Evolutionary conservation across 2,113 vertebrate genomes (phyloP).

Genomic region (Trochalopteron elliotii): DNA sequence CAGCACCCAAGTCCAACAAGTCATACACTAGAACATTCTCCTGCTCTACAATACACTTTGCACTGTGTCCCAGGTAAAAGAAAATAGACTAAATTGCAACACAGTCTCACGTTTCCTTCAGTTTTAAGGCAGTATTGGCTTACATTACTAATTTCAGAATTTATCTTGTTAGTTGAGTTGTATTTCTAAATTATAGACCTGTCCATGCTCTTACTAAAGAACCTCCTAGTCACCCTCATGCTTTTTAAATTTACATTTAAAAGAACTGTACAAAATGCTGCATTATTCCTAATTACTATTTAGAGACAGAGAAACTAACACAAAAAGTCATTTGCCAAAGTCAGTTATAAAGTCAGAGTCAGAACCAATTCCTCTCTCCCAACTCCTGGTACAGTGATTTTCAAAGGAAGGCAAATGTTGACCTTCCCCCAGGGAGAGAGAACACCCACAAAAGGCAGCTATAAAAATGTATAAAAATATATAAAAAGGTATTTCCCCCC

Average conservation of each 20-base stretch:
- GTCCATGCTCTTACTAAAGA: not conserved
- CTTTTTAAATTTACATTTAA: not conserved
- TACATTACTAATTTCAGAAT: not conserved
- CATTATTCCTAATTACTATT: not conserved
- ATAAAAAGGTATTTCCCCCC: no score
- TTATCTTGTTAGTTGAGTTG: not conserved
- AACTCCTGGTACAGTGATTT: not conserved
- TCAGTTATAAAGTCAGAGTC: not conserved
- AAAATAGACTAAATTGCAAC: not conserved
- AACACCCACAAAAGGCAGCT: not conserved
- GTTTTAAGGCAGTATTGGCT: not conserved
- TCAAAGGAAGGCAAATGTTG: not conserved
- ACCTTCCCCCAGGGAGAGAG: not conserved
- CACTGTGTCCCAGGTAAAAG: not conserved
- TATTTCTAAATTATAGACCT: not conserved
- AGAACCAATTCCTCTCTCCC: not conserved
- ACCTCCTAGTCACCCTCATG: not conserved
- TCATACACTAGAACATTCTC: fast-evolving
- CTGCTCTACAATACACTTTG: not conserved
- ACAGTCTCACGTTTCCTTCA: not conserved
- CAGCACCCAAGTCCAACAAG: not conserved
- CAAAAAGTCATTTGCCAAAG: not conserved
- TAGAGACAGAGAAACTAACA: not conserved
- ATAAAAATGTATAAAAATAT: not conserved
- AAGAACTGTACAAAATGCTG: not conserved